A percentile compares a stretch with the other conserved stretches of the same genome.
Conservation (phyloP, 2,888 invertebrate species). For the Dynastes tityus region DNA sequence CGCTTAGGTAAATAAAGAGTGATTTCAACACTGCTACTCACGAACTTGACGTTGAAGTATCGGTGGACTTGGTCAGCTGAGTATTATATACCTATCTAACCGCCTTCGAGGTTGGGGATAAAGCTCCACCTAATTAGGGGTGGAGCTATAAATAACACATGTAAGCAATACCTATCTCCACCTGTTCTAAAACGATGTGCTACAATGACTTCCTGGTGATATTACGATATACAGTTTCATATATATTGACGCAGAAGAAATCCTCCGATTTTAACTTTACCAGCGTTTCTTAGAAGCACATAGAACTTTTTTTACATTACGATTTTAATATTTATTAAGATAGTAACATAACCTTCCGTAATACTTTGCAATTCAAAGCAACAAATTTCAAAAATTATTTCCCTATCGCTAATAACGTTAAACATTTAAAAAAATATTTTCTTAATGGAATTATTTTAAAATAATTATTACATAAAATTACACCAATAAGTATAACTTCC, state of each 20-base stretch:
- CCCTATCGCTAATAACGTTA: no score
- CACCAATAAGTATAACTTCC: conserved; percentile 6
- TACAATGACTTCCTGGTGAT: conserved; percentile 16
- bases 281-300: no score
- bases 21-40: conserved; percentile 46
- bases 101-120: conserved; percentile 29
- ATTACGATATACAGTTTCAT: neutral
- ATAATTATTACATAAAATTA: conserved; percentile 29
- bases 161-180: conserved; percentile 20
- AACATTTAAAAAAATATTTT: no score
- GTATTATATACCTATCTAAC: conserved; percentile 41
- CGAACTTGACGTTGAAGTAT: conserved; percentile 46
- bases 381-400: no score
- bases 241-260: conserved; percentile 8
- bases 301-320: no score
- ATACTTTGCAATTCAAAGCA: no score
- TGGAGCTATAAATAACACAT: conserved; percentile 36
- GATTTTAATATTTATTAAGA: no score
- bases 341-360: no score
- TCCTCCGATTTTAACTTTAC: neutral
- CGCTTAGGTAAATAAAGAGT: conserved; percentile 43
- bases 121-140: conserved; percentile 44
- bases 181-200: neutral
- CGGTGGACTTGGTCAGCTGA: conserved; percentile 42
- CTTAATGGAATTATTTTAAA: no score